Evolutionary conservation across 2,797 vertebrate species (phyloP), one percentile per base, ranked within the genome.

Genomic region (Salarias fasciatus): DNA sequence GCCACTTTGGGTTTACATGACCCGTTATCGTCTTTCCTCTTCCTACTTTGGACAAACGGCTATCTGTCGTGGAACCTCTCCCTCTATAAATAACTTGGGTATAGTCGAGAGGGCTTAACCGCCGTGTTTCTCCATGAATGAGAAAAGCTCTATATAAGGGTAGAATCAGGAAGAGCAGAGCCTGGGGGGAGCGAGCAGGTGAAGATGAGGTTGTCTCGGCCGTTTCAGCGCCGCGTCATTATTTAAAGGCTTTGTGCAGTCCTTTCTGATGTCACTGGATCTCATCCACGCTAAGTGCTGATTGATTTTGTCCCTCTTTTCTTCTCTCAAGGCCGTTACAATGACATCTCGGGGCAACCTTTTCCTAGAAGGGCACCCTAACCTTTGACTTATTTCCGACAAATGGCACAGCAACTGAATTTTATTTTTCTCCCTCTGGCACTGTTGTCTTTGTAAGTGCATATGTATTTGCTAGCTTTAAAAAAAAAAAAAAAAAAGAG

Each of bases 121-220:
- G 55, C 51, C 79, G 77, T 78, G 47, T 80, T 88, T 87, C 85
- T 68, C 48, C 31, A 78, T 71, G 80, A 85, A 86, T 80, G 70
- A 85, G 2, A 86, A 87, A 78, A 70, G 59, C 75, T 85, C 82
- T 90, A 86, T 91, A 89, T 83, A 88, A 86, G 88, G 86, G 18
- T 60, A 67, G 71, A 74, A 55, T 74, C 63, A 71, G 33, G 63
- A 73, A 68, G 31, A 33, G 64, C 54, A 65, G 69, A 70, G 66
- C 67, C 63, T 72, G 53, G 52, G 38, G 77, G 75, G 63, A 75
- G 76, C 53, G 48, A 53, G 67, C 77, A 86, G 86, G 80, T 87
- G 80, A 82, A 82, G 67, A 70, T 13, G 55, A 73, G 66, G 69
- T 78, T 79, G 69, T 71, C 53, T 69, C 75, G 63, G 68, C 69